phyloP scores from a whole-genome alignment of 2,888 invertebrate genomes.

The Salticus scenicus region DNA sequence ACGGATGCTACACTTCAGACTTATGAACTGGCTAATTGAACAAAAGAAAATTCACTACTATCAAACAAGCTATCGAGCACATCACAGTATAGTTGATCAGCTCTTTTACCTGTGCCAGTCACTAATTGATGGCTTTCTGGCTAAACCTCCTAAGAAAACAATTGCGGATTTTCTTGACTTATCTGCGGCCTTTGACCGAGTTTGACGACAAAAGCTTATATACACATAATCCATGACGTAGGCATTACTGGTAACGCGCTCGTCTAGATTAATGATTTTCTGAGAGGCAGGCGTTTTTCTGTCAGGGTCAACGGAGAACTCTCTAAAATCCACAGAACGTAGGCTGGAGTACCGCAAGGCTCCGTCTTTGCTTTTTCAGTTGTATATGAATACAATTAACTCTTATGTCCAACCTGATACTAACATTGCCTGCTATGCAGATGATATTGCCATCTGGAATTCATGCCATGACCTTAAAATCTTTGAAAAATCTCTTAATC shows the following conservation, averaged over 20 bases:
- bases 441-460: no score
- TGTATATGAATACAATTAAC: no score
- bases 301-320: no score
- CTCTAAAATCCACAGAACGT: not conserved
- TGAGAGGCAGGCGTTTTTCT: no score
- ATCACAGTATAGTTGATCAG: not conserved
- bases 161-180: not conserved
- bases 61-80: not conserved
- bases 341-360: not conserved
- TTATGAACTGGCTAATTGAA: not conserved
- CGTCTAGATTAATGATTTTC: no score
- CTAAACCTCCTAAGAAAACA: not conserved
- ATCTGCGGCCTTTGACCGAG: not conserved
- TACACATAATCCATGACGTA: constrained; percentile 17
- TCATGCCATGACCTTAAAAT: no score
- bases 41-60: not conserved
- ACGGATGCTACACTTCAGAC: not conserved
- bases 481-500: no score
- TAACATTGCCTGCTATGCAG: no score
- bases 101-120: constrained; percentile 9
- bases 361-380: not conserved
- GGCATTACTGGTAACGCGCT: no score
- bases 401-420: no score
- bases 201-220: no score
- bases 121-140: not conserved